Evolutionary conservation across 2,797 vertebrate species (phyloP).

Genomic region (Parauchenoglanis punctatus): DNA sequence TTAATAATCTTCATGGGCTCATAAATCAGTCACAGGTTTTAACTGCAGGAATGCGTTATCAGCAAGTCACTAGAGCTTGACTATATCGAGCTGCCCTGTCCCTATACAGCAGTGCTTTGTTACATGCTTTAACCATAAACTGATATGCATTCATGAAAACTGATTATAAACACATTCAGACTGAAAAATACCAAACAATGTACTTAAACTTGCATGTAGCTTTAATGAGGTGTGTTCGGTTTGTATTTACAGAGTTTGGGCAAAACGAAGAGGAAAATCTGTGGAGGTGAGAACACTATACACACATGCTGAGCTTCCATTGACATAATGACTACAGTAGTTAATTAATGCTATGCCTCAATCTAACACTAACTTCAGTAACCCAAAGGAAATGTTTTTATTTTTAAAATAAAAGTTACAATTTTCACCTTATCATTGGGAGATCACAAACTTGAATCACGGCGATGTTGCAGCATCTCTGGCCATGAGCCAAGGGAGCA

Average conservation of each 20-base stretch:
- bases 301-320: too few relatives aligned
- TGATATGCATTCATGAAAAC: neutral
- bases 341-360: neutral
- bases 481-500: neutral
- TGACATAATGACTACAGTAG: neutral
- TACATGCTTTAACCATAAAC: neutral
- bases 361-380: neutral
- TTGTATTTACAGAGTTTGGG: conserved; percentile 58
- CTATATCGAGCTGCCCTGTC: neutral
- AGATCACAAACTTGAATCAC: neutral
- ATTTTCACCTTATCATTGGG: neutral
- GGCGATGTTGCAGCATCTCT: neutral
- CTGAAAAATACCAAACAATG: neutral
- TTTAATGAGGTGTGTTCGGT: neutral
- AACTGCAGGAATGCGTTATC: neutral
- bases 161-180: neutral
- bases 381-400: neutral
- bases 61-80: neutral
- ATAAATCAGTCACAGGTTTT: neutral
- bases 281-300: conserved; percentile 59
- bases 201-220: neutral
- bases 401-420: too few relatives aligned
- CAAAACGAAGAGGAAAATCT: conserved; percentile 64
- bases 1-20: neutral
- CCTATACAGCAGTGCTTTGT: neutral